phyloP scores from a whole-genome alignment of 2,888 invertebrate species.

The Apotomis turbidana region DNA sequence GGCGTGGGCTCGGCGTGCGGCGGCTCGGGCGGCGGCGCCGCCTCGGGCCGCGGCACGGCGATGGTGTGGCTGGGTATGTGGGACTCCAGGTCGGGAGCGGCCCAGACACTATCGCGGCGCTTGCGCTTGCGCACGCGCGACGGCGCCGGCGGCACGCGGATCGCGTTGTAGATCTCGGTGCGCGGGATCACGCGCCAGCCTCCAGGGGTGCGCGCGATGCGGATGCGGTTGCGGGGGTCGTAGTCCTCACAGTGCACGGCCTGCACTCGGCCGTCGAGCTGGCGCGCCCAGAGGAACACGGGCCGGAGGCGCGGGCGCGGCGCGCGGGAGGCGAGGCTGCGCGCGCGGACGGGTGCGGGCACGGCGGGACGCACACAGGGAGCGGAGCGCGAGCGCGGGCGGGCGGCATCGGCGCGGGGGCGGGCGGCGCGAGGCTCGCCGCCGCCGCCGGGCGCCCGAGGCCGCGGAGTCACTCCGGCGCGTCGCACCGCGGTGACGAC shows the following conservation, averaged over 20 bases:
- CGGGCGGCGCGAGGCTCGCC: constrained; percentile 81
- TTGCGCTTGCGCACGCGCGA: constrained; percentile 48
- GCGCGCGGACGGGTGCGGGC: constrained; percentile 50
- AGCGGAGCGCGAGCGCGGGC: constrained; percentile 70
- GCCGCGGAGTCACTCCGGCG: constrained; percentile 78
- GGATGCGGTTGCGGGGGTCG: constrained; percentile 92
- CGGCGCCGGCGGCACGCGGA: constrained; percentile 63
- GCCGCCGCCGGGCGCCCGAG: constrained; percentile 79
- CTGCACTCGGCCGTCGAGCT: constrained; percentile 90
- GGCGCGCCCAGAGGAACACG: constrained; percentile 93
- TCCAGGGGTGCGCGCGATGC: constrained; percentile 90
- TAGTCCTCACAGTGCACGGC: constrained; percentile 95
- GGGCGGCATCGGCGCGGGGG: constrained; percentile 86
- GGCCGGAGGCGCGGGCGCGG: constrained; percentile 88
- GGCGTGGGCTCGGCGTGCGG: constrained; percentile 76
- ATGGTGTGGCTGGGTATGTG: constrained; percentile 86
- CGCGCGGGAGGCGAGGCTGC: constrained; percentile 67
- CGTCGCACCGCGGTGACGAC: constrained; percentile 77
- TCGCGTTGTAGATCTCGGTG: constrained; percentile 85
- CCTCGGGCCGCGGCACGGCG: constrained; percentile 71
- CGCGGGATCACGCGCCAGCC: constrained; percentile 94
- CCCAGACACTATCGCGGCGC: constrained; percentile 52
- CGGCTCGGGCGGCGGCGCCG: constrained; percentile 56
- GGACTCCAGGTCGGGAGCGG: constrained; percentile 84
- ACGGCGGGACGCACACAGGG: constrained; percentile 63